These are phyloP conservation scores for Matsumyia berberina DNA, from an alignment of 2,888 invertebrate genomes.

Conservation along the genomic window DNA sequence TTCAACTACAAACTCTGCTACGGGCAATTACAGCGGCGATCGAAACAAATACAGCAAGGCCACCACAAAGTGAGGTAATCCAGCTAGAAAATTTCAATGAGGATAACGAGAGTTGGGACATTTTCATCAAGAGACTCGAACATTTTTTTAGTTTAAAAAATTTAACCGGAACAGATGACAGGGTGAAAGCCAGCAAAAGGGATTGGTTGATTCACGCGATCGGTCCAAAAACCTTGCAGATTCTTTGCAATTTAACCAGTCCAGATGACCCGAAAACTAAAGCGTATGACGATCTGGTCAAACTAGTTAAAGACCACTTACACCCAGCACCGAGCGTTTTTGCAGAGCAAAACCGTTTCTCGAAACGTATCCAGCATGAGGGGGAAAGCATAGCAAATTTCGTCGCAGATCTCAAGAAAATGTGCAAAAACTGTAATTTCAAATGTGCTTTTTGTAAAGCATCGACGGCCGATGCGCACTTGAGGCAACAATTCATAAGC, in stretches of 20 bases:
- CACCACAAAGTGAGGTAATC: constrained; percentile 7
- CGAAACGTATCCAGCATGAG: constrained; percentile 39
- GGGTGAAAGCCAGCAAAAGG: constrained; percentile 2
- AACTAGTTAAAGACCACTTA: constrained; percentile 34
- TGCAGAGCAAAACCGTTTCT: constrained; percentile 41
- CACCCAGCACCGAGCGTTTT: constrained; percentile 46
- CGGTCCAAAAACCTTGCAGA: constrained; percentile 25
- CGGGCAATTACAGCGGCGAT: constrained; percentile 16
- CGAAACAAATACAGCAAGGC: not conserved
- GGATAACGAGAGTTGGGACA: constrained; percentile 38
- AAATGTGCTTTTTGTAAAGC: constrained; percentile 23
- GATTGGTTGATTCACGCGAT: constrained; percentile 29
- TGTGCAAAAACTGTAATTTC: constrained; percentile 30
- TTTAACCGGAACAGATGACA: too few species aligned
- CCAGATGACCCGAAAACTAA: constrained; percentile 18
- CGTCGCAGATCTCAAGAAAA: constrained; percentile 48
- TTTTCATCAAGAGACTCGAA: constrained; percentile 40
- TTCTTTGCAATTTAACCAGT: constrained; percentile 43
- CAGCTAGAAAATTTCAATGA: constrained; percentile 37
- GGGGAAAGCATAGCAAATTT: constrained; percentile 42
- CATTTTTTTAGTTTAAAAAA: constrained; percentile 82
- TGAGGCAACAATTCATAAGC: constrained; percentile 46
- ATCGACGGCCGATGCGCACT: constrained; percentile 38
- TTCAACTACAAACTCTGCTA: constrained; percentile 14
- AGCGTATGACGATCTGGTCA: constrained; percentile 26